phyloP scores from a whole-genome alignment of 2,113 vertebrate genomes.

The Cinclus mexicanus region DNA sequence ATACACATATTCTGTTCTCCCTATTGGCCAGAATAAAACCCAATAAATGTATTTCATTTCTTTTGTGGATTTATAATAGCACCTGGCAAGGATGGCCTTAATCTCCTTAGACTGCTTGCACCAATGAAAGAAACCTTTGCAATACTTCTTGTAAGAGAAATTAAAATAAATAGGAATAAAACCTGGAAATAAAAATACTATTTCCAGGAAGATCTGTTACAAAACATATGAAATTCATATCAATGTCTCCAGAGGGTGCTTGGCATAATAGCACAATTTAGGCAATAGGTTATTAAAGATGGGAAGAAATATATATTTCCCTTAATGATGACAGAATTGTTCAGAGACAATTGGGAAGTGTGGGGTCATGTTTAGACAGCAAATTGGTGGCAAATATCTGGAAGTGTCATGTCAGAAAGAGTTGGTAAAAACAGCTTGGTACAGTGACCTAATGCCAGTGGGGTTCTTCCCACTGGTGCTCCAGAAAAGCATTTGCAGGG shows the following conservation, averaged over 20 bases:
- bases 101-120: conserved; percentile 26
- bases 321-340: neutral
- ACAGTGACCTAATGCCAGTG: neutral
- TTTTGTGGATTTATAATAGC: conserved; percentile 49
- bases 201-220: conserved; percentile 1
- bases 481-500: neutral
- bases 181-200: neutral
- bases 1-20: conserved; percentile 16
- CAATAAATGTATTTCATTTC: conserved; percentile 52
- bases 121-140: conserved; percentile 5
- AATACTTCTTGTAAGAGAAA: neutral
- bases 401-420: neutral
- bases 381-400: neutral
- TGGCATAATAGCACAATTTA: neutral
- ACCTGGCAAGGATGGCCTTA: conserved; percentile 51
- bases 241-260: neutral
- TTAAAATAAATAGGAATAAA: conserved; percentile 11
- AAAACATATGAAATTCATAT: conserved; percentile 18
- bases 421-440: accelerated
- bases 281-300: conserved; percentile 12
- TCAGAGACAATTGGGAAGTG: neutral
- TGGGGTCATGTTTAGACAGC: neutral
- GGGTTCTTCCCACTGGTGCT: neutral
- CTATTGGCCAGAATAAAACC: conserved; percentile 29
- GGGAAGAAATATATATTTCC: neutral